Conservation (phyloP, 2,113 vertebrate genomes). For the Ia io region DNA sequence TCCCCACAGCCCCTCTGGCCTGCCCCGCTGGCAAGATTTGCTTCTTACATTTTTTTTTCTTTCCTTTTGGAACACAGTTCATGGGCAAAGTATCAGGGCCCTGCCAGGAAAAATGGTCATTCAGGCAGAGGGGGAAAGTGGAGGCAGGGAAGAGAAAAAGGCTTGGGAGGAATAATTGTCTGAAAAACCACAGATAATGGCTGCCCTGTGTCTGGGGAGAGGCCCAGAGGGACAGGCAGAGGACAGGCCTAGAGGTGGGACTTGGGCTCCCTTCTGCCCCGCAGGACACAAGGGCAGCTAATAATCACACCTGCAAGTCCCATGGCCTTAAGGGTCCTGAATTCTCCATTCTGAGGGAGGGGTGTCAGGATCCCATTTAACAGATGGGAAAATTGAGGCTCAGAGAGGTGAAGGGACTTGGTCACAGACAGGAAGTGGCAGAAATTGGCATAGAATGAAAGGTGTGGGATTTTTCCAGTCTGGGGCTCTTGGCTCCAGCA, state of each 20-base stretch:
- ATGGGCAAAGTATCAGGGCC: not conserved
- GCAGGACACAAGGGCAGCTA: not conserved
- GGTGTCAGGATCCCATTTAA: not conserved
- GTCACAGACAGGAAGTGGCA: not conserved
- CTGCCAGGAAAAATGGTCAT: not conserved
- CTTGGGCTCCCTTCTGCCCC: not conserved
- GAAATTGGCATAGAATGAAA: not conserved
- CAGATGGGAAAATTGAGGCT: not conserved
- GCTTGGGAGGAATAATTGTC: not conserved
- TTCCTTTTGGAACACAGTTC: constrained; percentile 25
- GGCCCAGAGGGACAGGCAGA: not conserved
- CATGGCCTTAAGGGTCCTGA: not conserved
- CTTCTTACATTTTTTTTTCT: not conserved
- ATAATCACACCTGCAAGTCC: not conserved
- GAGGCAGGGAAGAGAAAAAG: not conserved
- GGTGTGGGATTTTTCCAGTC: not conserved
- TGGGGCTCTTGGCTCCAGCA: not conserved
- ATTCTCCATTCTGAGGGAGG: not conserved
- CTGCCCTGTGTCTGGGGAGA: not conserved
- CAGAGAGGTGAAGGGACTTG: not conserved
- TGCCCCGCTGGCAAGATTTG: not conserved
- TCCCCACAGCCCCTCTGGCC: not conserved
- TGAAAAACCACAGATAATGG: not conserved
- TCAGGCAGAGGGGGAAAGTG: not conserved
- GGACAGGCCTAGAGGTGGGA: not conserved